Evolutionary conservation across 1,140 invertebrate genomes (phyloP), one percentile per base, ranked within the genome.

Genomic region (Tetramorium parvispinum): DNA sequence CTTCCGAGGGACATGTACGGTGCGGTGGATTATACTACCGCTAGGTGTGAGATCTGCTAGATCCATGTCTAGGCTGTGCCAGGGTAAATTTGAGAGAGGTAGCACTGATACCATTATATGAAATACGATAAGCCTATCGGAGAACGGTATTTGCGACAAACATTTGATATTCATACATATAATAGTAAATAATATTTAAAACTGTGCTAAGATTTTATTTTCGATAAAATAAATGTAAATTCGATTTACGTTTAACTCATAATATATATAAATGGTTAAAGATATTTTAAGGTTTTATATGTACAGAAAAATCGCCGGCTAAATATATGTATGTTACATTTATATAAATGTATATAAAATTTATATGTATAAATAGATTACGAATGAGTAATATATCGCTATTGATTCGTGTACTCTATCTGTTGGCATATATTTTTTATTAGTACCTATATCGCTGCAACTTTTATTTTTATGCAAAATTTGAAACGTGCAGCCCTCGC

Each of bases 1-100:
- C 71, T 85, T 83, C 43, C 79, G 79, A 83, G 79, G 24, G 68
- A 83, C 79, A 18, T 59, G 68, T 59, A 83, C 24, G 18, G 32
- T 24, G 55, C n/a, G 68, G 68, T 40, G 79, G 79, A 83, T 83
- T 83, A 75, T 57, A 59, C 53, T 10, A 68, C 46, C 79, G 49
- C 55, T 40, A 71, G 65, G 49, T 53, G 63, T 40, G 46, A 49
- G 65, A 73, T 51, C 77, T 24, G 5, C 27, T 40, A 27, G 76
- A 65, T 46, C 18, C 71, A 10, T 53, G 71, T 16, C 40, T 78
- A 49, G 59, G 24, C 53, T 65, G 76, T 16, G 40, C 43, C 16
- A 32, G 24, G 43, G 24, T 65, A 78, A 78, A 78, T 78, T 78
- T 65, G 11, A 49, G 40, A 68, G 57, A 61, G n/a, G 43, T n/a